Conservation (phyloP, 2,113 vertebrate species). For the Chiloscyllium plagiosum region DNA sequence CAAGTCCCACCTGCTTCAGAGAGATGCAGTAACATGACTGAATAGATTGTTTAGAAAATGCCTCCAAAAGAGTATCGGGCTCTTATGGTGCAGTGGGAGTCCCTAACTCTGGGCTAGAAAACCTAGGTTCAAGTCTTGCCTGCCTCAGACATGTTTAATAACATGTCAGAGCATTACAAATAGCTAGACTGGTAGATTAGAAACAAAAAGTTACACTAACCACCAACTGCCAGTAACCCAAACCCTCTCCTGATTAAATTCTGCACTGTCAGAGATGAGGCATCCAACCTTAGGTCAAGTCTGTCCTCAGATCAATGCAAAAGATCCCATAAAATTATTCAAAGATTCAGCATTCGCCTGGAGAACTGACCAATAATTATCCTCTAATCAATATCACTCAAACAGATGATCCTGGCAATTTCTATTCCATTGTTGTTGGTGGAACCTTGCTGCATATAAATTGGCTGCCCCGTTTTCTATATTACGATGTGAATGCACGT, state of each 20-base stretch:
- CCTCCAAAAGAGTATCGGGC: no score
- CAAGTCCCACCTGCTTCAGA: no score
- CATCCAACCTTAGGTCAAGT: not conserved
- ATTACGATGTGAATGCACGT: not conserved
- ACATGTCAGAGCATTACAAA: no score
- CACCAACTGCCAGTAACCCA: no score
- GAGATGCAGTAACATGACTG: no score
- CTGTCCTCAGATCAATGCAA: not conserved
- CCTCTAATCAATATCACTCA: not conserved
- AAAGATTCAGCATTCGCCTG: not conserved
- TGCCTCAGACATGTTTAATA: no score
- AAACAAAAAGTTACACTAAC: no score
- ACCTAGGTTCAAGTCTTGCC: no score
- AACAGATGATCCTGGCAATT: not conserved
- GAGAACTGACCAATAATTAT: not conserved
- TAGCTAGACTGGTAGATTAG: no score
- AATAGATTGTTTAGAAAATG: no score
- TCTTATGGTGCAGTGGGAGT: no score
- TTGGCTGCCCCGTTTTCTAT: not conserved
- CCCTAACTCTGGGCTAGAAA: no score
- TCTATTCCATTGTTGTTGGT: not conserved
- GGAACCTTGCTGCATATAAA: not conserved
- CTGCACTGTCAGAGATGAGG: not conserved
- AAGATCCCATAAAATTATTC: not conserved
- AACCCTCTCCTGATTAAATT: not conserved